Percentiles rank a stretch among this genome's conserved stretches.
phyloP scores from a whole-genome alignment of 1,140 invertebrate species.

The Drosophila nikananu region DNA sequence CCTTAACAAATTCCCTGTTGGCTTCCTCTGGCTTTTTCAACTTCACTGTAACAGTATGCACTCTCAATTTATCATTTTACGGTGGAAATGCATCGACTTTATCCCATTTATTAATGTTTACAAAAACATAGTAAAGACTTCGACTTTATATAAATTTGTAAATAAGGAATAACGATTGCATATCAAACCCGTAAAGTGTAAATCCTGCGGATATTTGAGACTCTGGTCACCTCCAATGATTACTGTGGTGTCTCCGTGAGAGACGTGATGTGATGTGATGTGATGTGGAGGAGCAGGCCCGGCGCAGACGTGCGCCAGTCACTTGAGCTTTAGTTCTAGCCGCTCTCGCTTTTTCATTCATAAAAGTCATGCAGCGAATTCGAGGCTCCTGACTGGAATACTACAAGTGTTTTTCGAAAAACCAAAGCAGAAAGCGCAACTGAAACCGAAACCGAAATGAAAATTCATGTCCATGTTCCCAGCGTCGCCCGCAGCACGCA shows the following conservation, averaged over 20 bases:
- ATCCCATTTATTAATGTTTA: neutral
- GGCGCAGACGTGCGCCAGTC: constrained; percentile 39
- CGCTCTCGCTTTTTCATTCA: constrained; percentile 57
- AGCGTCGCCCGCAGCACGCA: constrained; percentile 76
- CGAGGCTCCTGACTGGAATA: constrained; percentile 77
- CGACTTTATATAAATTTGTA: too few relatives aligned
- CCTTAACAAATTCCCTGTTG: neutral
- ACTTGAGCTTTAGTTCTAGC: constrained; percentile 42
- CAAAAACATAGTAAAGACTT: neutral
- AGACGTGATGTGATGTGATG: constrained; percentile 35
- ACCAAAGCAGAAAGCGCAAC: constrained; percentile 67
- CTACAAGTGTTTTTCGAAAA: constrained; percentile 72
- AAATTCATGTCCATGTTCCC: constrained; percentile 69
- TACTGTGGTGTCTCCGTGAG: constrained; percentile 14
- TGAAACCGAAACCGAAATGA: constrained; percentile 68
- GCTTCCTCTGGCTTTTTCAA: neutral
- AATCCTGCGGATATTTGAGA: neutral
- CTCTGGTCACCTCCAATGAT: constrained; percentile 3
- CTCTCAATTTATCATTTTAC: too few relatives aligned
- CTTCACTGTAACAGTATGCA: too few relatives aligned
- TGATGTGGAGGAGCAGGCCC: constrained; percentile 16
- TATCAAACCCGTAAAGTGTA: too few relatives aligned
- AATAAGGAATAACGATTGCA: too few relatives aligned
- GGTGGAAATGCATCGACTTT: neutral
- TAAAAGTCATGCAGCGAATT: constrained; percentile 72